Percentiles rank a stretch among this genome's conserved stretches.
Conservation (phyloP, 2,113 vertebrate genomes). For the Choloepus hoffmanni region DNA sequence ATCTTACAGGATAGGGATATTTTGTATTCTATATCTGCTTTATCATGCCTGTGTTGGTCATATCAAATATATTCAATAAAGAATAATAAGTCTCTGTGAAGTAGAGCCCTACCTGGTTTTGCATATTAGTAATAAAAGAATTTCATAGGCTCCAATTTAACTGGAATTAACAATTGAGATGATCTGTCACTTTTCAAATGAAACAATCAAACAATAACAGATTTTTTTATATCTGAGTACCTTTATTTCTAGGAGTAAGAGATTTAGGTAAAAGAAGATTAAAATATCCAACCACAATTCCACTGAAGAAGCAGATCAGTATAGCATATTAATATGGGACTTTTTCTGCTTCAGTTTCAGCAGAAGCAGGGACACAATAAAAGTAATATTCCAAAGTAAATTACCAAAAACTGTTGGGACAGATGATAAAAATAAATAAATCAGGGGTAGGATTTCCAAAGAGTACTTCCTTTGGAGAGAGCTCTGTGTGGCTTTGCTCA, state of each 20-base stretch:
- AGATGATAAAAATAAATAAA: background rate
- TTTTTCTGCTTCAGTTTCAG: background rate
- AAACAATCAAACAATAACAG: background rate
- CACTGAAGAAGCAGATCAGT: background rate
- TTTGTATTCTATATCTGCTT: background rate
- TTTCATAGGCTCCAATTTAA: background rate
- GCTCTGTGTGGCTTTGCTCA: background rate
- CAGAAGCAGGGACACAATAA: background rate
- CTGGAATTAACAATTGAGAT: background rate
- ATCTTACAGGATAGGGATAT: background rate
- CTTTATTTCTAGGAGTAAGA: background rate
- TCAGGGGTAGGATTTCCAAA: background rate
- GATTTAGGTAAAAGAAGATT: background rate
- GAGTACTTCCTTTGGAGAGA: background rate
- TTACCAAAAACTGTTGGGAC: background rate
- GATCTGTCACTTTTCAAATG: background rate
- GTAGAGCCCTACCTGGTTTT: background rate
- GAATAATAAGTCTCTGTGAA: background rate
- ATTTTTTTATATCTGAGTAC: background rate
- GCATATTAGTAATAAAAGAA: background rate
- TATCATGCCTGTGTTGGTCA: background rate
- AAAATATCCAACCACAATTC: background rate
- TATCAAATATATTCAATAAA: background rate
- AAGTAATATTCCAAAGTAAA: background rate
- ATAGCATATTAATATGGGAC: background rate